A percentile compares a stretch with the other conserved stretches of the same genome.
Conservation (phyloP, 1,140 invertebrate species). For the Radopholus similis region DNA sequence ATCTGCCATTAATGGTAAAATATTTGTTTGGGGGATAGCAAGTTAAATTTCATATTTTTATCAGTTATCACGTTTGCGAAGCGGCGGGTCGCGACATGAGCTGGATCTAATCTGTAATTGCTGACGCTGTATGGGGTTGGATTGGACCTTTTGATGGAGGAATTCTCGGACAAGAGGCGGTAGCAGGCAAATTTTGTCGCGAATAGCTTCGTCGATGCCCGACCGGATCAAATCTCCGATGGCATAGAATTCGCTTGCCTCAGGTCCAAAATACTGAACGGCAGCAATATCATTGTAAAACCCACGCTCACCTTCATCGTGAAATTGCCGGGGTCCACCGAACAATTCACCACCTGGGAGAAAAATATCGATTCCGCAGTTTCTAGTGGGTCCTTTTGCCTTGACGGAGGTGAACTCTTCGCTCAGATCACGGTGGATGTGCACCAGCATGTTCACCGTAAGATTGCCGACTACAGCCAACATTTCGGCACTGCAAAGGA, state of each 20-base stretch:
- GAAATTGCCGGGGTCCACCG: constrained; percentile 39
- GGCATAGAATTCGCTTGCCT: constrained; percentile 41
- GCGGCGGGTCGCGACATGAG: too few relatives aligned
- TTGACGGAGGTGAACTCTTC: constrained; percentile 31
- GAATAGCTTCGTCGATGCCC: constrained; percentile 41
- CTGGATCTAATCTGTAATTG: too few relatives aligned
- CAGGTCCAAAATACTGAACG: constrained; percentile 37
- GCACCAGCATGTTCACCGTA: constrained; percentile 38
- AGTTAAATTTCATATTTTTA: too few relatives aligned
- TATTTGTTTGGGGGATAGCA: background rate
- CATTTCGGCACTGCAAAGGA: constrained; percentile 26
- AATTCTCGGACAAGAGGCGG: constrained; percentile 40
- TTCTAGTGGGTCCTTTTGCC: background rate
- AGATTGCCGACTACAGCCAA: constrained; percentile 34
- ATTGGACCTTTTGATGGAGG: constrained; percentile 38
- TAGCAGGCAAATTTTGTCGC: constrained; percentile 47
- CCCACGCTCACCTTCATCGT: too few relatives aligned
- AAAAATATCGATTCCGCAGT: constrained; percentile 2
- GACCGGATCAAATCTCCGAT: constrained; percentile 37
- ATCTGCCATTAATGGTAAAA: background rate
- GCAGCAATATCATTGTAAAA: too few relatives aligned
- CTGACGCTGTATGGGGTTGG: too few relatives aligned
- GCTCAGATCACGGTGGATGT: constrained; percentile 29
- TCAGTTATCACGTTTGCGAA: too few relatives aligned
- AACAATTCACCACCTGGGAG: constrained; percentile 37